These are phyloP conservation scores for Bombylius major DNA, from an alignment of 2,888 invertebrate species.

Conservation along the genomic window DNA sequence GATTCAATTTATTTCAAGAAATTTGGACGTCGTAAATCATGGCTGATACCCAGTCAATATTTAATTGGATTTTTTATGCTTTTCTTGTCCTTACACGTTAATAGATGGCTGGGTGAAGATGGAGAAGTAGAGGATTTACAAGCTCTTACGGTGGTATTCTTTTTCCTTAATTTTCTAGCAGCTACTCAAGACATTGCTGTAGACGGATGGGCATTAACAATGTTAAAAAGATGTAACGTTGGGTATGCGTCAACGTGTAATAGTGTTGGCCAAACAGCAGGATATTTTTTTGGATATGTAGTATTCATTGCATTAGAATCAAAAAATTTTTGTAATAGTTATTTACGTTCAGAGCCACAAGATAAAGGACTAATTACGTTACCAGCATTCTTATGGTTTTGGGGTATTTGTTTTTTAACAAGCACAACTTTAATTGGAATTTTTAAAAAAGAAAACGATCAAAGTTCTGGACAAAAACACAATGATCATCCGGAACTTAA, in stretches of 20 bases:
- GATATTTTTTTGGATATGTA: slow-evolving; percentile 93
- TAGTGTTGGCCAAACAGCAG: slow-evolving; percentile 95
- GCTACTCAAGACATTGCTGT: slow-evolving; percentile 99
- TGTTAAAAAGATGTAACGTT: slow-evolving; percentile 94
- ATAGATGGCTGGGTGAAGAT: slow-evolving; percentile 63
- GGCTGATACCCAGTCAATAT: slow-evolving; percentile 91
- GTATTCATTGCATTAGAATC: slow-evolving; percentile 94
- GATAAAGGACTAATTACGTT: slow-evolving; percentile 60
- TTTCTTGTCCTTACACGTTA: slow-evolving; percentile 60
- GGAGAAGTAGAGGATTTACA: slow-evolving; percentile 45
- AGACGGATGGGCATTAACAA: slow-evolving; percentile 99
- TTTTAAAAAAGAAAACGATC: slow-evolving; percentile 65
- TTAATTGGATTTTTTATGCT: slow-evolving; percentile 84
- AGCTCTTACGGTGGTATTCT: slow-evolving; percentile 73
- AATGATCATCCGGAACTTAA: slow-evolving; percentile 36
- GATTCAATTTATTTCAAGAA: slow-evolving; percentile 74
- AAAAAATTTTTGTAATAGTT: slow-evolving; percentile 88
- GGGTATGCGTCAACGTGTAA: slow-evolving; percentile 99
- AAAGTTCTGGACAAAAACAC: slow-evolving; percentile 21
- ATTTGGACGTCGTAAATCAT: slow-evolving; percentile 89
- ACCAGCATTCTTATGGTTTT: slow-evolving; percentile 81
- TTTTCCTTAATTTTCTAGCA: slow-evolving; percentile 86
- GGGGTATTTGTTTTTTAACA: slow-evolving; percentile 84
- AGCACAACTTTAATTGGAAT: slow-evolving; percentile 82
- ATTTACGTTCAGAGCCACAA: slow-evolving; percentile 60